These are phyloP conservation scores for Phaethon lepturus DNA, from an alignment of 2,113 vertebrate genomes.

Conservation along the genomic window DNA sequence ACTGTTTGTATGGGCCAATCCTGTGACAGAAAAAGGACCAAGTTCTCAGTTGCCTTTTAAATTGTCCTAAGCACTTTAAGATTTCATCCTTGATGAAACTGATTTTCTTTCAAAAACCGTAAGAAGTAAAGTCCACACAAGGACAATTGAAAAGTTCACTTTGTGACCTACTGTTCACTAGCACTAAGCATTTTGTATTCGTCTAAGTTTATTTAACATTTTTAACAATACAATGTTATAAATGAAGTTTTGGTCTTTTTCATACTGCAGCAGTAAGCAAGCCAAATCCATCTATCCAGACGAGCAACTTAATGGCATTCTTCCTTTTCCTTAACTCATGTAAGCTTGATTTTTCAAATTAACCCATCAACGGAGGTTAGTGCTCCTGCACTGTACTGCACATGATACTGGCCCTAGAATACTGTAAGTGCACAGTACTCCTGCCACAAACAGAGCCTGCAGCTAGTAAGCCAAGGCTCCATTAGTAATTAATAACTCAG, in stretches of 20 bases:
- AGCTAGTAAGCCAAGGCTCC: background rate
- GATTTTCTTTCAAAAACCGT: background rate
- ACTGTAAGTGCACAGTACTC: background rate
- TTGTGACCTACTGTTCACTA: background rate
- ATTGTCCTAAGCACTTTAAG: background rate
- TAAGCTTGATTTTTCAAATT: background rate
- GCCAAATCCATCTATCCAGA: background rate
- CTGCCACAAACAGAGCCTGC: background rate
- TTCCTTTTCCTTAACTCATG: background rate
- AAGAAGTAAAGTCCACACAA: background rate
- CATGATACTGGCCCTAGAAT: rapidly evolving
- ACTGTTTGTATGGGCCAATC: background rate
- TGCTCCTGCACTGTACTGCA: background rate
- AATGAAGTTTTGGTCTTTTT: background rate
- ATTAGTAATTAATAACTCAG: rapidly evolving
- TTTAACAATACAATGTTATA: background rate
- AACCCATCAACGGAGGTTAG: background rate
- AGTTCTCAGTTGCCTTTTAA: background rate
- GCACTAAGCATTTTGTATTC: background rate
- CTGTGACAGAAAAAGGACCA: background rate
- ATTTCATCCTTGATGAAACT: background rate
- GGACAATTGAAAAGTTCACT: background rate
- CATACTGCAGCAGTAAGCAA: background rate
- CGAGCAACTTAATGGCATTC: background rate
- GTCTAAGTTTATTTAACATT: background rate